A percentile compares a stretch with the other conserved stretches of the same genome.
phyloP scores from a whole-genome alignment of 2,888 invertebrate genomes.

The Drosophila kanekoi region DNA sequence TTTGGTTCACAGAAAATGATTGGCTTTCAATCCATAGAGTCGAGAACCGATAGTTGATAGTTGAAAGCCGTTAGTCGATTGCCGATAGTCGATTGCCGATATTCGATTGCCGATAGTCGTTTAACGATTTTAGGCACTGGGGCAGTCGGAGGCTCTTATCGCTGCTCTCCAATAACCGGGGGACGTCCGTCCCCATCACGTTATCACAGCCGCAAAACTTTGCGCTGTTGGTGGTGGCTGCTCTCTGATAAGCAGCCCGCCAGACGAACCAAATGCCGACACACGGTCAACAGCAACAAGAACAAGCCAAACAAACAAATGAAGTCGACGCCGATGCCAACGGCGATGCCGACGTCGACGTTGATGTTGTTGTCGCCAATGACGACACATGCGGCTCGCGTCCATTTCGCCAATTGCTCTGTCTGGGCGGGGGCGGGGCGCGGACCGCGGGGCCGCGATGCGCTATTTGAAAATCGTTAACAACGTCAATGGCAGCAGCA shows the following conservation, averaged over 20 bases:
- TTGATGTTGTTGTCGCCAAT: constrained; percentile 42
- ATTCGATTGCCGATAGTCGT: not conserved
- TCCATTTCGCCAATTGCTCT: constrained; percentile 29
- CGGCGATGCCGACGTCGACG: constrained; percentile 16
- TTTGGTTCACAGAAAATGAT: too few relatives aligned
- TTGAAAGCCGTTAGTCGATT: not conserved
- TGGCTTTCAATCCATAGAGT: too few relatives aligned
- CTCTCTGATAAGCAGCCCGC: constrained; percentile 43
- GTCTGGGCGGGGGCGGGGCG: not conserved
- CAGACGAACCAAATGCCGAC: constrained; percentile 34
- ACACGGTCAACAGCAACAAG: constrained; percentile 18
- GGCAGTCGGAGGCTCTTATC: constrained; percentile 9
- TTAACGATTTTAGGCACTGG: constrained; percentile 1
- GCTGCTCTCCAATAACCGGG: not conserved
- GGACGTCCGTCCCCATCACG: constrained; percentile 2
- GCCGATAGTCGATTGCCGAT: not conserved
- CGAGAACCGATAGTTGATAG: not conserved
- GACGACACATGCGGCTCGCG: constrained; percentile 51
- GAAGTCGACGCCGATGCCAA: constrained; percentile 20
- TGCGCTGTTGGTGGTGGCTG: constrained; percentile 24
- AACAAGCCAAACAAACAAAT: constrained; percentile 47
- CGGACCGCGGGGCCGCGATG: not conserved
- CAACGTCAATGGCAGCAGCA: constrained; percentile 64
- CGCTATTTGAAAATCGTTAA: constrained; percentile 73
- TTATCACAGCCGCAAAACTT: constrained; percentile 38